These are phyloP conservation scores for Amyelois transitella DNA, from an alignment of 1,140 invertebrate genomes.

Conservation along the genomic window DNA sequence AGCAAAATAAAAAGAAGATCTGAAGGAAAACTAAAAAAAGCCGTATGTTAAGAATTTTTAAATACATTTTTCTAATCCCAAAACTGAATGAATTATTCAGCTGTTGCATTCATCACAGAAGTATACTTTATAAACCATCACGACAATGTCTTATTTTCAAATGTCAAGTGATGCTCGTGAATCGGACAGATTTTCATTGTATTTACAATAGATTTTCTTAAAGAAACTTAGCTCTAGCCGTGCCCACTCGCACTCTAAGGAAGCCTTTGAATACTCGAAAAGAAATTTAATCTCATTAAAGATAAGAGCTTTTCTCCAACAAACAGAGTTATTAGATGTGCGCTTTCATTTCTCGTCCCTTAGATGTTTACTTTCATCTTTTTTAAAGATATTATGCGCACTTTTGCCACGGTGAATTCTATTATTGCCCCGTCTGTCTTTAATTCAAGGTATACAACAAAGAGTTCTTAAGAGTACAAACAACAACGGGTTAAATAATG, in stretches of 20 bases:
- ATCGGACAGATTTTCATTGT: not conserved
- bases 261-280: constrained; percentile 11
- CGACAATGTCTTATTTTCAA: not conserved
- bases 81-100: too few species aligned
- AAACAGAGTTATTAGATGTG: constrained; percentile 12
- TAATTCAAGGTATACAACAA: not conserved
- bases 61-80: too few species aligned
- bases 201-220: not conserved
- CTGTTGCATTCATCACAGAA: too few species aligned
- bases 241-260: constrained; percentile 8
- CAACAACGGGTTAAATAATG: not conserved
- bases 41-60: too few species aligned
- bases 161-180: too few species aligned
- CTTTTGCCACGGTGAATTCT: not conserved
- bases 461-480: not conserved
- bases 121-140: too few species aligned
- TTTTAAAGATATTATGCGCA: constrained; percentile 5
- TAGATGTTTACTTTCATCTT: constrained; percentile 7
- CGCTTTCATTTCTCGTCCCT: constrained; percentile 2
- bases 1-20: too few species aligned
- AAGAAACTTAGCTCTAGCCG: not conserved
- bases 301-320: constrained; percentile 18
- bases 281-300: constrained; percentile 18
- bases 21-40: too few species aligned
- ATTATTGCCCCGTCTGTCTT: not conserved